Evolutionary conservation across 2,888 invertebrate genomes (phyloP).

Genomic region (Acanthosoma haemorrhoidale): DNA sequence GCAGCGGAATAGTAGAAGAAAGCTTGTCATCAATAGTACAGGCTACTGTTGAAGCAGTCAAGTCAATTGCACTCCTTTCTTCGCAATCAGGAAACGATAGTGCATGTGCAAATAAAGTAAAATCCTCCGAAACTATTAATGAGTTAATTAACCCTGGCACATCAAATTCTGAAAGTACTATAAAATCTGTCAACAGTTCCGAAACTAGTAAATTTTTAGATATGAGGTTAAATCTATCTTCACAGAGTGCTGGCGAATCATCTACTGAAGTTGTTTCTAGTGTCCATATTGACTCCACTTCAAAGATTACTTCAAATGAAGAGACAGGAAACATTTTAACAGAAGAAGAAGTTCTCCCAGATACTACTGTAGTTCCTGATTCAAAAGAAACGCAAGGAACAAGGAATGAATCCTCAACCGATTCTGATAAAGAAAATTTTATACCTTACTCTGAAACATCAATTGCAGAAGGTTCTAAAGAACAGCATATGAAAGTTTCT

Average conservation of each 20-base stretch:
- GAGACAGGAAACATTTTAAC: not conserved
- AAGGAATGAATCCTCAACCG: not conserved
- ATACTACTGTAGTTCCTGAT: not conserved
- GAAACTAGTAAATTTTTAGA: not conserved
- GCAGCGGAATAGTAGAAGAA: not conserved
- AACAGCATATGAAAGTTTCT: not conserved
- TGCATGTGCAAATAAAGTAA: not conserved
- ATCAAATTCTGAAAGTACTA: not conserved
- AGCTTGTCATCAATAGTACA: not conserved
- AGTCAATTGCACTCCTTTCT: not conserved
- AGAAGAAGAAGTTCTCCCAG: not conserved
- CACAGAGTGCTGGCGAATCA: not conserved
- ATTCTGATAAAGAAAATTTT: conserved; percentile 14
- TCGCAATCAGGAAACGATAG: not conserved
- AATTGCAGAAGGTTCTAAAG: not conserved
- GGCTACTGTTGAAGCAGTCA: not conserved
- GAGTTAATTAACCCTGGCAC: not conserved
- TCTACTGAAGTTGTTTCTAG: not conserved
- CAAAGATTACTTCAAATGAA: not conserved
- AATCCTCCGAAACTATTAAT: not conserved
- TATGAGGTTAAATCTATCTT: not conserved
- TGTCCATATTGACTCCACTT: not conserved
- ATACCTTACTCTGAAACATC: not conserved
- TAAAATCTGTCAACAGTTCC: not conserved
- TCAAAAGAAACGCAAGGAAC: not conserved